These are phyloP conservation scores for Brienomyrus brachyistius DNA, from an alignment of 2,113 vertebrate genomes.

Conservation along the genomic window DNA sequence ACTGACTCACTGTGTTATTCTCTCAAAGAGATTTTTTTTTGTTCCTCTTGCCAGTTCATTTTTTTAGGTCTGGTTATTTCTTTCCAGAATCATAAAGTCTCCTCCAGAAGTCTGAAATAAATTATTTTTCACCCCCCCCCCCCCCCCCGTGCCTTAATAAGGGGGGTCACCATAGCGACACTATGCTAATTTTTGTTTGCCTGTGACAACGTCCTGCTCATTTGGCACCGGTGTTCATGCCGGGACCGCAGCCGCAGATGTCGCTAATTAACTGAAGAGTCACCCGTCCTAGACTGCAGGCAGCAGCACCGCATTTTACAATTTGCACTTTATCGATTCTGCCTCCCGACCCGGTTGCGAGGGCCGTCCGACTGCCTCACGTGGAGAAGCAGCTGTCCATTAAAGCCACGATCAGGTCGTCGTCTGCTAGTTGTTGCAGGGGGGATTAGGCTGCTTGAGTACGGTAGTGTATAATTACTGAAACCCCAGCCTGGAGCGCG, in stretches of 20 bases:
- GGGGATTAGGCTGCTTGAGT: background rate
- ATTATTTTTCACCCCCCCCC: background rate
- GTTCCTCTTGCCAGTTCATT: background rate
- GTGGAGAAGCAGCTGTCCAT: background rate
- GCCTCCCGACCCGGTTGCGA: background rate
- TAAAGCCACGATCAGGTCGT: background rate
- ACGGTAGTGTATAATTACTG: background rate
- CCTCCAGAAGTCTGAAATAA: background rate
- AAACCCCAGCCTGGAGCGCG: background rate
- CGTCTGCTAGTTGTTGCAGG: background rate
- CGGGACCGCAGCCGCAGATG: background rate
- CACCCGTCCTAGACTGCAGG: too few species aligned
- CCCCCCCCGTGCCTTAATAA: background rate
- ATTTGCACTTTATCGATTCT: background rate
- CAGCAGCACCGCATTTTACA: background rate
- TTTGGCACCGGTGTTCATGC: background rate
- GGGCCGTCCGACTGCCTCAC: background rate
- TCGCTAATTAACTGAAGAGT: background rate
- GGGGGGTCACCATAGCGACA: conserved; percentile 16
- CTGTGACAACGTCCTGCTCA: background rate
- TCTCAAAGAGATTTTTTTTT: background rate
- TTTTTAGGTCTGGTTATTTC: background rate
- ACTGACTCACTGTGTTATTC: background rate
- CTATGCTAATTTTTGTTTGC: conserved; percentile 1
- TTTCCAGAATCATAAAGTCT: background rate